Conservation (phyloP, 2,113 vertebrate species). For the Lampris megalopsis region DNA sequence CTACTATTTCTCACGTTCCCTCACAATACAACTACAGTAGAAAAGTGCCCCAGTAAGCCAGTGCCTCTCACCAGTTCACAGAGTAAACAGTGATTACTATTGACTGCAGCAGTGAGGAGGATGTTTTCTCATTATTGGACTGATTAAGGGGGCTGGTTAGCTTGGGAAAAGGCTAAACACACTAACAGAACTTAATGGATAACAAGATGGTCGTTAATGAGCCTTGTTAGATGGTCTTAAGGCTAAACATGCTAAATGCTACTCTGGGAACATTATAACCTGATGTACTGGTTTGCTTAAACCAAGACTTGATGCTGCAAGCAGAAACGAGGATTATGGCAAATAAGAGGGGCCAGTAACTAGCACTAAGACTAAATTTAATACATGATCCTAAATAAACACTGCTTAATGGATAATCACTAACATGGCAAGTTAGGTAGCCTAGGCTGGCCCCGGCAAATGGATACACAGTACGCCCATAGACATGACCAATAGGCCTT, state of each 20-base stretch:
- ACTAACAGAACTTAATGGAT: conserved; percentile 71
- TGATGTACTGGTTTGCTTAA: conserved; percentile 66
- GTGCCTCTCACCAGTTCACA: conserved; percentile 98
- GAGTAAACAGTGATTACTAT: conserved; percentile 99
- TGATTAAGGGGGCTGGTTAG: conserved; percentile 91
- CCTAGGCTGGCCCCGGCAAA: conserved; percentile 32
- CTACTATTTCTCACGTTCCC: conserved; percentile 14
- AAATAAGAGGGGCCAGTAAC: conserved; percentile 55
- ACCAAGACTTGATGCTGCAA: conserved; percentile 48
- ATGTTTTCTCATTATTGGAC: conserved; percentile 98
- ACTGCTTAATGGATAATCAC: conserved; percentile 52
- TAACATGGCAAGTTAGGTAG: conserved; percentile 43
- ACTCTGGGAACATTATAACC: conserved; percentile 34
- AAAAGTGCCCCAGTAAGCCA: conserved; percentile 74
- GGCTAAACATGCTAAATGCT: conserved; percentile 70
- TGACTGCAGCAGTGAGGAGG: conserved; percentile 97
- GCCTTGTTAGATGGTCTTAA: conserved; percentile 72
- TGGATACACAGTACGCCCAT: conserved; percentile 33
- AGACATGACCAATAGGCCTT: conserved; percentile 39
- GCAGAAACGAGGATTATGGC: conserved; percentile 58
- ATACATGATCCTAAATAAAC: conserved; percentile 51
- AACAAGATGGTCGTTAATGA: conserved; percentile 76
- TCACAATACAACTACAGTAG: conserved; percentile 54
- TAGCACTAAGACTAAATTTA: conserved; percentile 56
- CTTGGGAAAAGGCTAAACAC: conserved; percentile 73